Evolutionary conservation across 2,113 vertebrate species (phyloP), one percentile per base, ranked within the genome.

Genomic region (Sarotherodon lohbergeri): DNA sequence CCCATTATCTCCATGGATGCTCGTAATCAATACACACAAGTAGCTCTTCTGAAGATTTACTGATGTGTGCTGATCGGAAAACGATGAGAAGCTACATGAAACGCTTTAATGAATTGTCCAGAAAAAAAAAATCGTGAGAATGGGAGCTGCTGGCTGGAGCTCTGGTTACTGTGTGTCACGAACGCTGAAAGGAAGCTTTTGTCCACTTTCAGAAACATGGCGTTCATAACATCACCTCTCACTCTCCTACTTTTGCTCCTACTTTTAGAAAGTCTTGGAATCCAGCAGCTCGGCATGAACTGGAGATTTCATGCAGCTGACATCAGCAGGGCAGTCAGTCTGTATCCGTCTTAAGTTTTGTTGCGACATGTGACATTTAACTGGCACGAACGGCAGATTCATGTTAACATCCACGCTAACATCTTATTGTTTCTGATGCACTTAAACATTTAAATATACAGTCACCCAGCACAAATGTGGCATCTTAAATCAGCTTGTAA

Each of bases 321-420:
- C 81, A 83, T 79, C 19, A 34, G 82, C 57, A 19, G 16, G 83
- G 43, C 52, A 5, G 56, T 54, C 71, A 24, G 13, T 71, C 88
- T 85, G n/a, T 17, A 50, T 88, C 55, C 56, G 48, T 89, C 91
- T 56, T 9, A 54, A 27, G 87, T 84, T 89, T 46, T 63, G 68
- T 88, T 82, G 80, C 85, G 88, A 92, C 86, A 88, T 36, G 34
- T 91, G 90, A 90, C 87, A 88, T 94, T 93, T 82, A 89, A 89
- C 87, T 86, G 85, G 80, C 80, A 85, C 59, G 87, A 94, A 86
- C 79, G 80, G 3, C 52, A 81, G 84, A 73, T 68, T 39, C 0
- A 83, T 46, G 22, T 14, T 59, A 32, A 85, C 73, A n/a, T 83
- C 52, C 46, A 32, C 6, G 56, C 61, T 68, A 13, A 68, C 13